phyloP scores from a whole-genome alignment of 37 sponge, comb jelly and placozoan species.

The Diacarnus erythraeanus region DNA sequence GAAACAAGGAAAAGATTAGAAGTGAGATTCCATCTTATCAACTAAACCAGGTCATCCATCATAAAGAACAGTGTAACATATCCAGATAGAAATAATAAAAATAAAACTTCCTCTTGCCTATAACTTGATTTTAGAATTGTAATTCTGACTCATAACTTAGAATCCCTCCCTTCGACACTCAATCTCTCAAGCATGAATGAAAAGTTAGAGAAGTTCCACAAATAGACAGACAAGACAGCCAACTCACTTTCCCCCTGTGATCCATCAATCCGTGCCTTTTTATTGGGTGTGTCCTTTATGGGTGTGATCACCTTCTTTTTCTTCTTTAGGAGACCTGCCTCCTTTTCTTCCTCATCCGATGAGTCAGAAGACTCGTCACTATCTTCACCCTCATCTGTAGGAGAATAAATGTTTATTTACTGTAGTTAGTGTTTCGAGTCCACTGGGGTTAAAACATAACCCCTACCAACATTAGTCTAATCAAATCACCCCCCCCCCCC shows the following conservation, averaged over 20 bases:
- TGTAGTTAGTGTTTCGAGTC: too few relatives aligned
- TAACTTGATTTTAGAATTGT: too few relatives aligned
- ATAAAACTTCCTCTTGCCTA: too few relatives aligned
- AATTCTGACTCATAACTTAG: too few relatives aligned
- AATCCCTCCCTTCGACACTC: too few relatives aligned
- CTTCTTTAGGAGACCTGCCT: constrained; percentile 20
- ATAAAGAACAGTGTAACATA: too few relatives aligned
- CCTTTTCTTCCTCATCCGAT: constrained; percentile 26
- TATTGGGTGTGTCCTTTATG: constrained; percentile 15
- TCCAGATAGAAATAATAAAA: too few relatives aligned
- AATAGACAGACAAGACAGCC: not conserved
- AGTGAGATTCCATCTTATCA: not conserved
- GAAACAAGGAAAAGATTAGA: not conserved
- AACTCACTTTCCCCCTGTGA: not conserved
- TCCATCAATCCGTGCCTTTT: constrained; percentile 32
- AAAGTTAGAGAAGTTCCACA: not conserved
- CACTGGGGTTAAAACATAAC: too few relatives aligned
- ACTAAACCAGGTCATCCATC: too few relatives aligned
- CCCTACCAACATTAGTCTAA: too few relatives aligned
- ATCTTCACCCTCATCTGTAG: not conserved
- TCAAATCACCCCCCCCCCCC: too few relatives aligned
- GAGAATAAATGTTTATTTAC: not conserved
- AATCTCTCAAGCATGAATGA: too few relatives aligned
- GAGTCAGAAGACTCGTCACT: not conserved
- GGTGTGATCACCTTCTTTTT: not conserved